These are phyloP conservation scores for Tyrannus savana DNA, from an alignment of 2,113 vertebrate genomes.

Conservation along the genomic window DNA sequence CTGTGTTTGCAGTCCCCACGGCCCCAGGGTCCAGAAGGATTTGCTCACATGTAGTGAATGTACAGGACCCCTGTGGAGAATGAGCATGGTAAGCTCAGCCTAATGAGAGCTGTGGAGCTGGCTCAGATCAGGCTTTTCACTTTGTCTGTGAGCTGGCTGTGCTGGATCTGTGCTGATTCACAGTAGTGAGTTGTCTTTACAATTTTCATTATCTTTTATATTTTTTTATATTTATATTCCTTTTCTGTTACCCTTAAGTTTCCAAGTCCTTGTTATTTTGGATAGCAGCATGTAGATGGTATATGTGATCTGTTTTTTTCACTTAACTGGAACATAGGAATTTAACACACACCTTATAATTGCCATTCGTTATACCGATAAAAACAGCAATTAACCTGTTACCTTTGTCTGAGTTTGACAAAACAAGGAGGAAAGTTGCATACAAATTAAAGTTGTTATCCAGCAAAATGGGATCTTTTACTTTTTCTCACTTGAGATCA, in stretches of 20 bases:
- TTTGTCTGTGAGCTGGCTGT: neutral
- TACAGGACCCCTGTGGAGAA: neutral
- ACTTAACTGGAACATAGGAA: neutral
- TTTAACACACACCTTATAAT: neutral
- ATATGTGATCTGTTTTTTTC: neutral
- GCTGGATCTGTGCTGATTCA: neutral
- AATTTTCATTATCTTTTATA: neutral
- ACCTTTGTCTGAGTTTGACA: conserved; percentile 8
- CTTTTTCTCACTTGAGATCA: neutral
- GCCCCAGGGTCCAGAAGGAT: neutral
- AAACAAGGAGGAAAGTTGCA: conserved; percentile 26
- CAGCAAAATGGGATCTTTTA: neutral
- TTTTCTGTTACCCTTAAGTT: neutral
- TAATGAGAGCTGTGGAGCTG: neutral
- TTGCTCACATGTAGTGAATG: accelerated
- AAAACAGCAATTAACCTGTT: conserved; percentile 51
- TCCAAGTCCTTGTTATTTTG: neutral
- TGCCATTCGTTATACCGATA: conserved; percentile 1
- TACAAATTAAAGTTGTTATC: neutral
- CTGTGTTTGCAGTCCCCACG: neutral
- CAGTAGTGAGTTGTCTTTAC: neutral
- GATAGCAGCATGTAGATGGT: neutral
- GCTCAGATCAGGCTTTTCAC: neutral
- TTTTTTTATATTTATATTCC: neutral
- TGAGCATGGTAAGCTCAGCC: neutral